Percentiles rank a stretch among this genome's conserved stretches.
phyloP scores from a whole-genome alignment of 2,888 invertebrate genomes.

The Hemistola chrysoprasaria region DNA sequence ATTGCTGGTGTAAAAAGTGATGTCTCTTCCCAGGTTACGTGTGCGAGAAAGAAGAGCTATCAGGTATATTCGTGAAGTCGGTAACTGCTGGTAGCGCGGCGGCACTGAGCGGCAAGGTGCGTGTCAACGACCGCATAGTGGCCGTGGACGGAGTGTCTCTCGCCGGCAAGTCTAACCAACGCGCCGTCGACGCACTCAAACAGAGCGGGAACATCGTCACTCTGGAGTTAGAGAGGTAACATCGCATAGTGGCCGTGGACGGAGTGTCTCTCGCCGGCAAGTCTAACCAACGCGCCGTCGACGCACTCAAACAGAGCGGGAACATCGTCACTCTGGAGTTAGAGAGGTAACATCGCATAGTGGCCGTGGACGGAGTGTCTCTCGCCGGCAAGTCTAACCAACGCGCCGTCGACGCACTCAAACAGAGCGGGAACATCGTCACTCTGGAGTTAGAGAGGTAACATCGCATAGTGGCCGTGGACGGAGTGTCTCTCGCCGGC shows the following conservation, averaged over 20 bases:
- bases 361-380: slow-evolving; percentile 97
- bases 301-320: slow-evolving; percentile 96
- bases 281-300: slow-evolving; percentile 98
- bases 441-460: slow-evolving; percentile 92
- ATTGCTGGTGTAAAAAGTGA: no score
- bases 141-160: slow-evolving; percentile 97
- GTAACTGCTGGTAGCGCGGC: slow-evolving; percentile 98
- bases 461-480: slow-evolving; percentile 91
- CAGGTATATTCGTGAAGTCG: slow-evolving; percentile 99
- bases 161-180: slow-evolving; percentile 97
- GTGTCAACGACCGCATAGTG: slow-evolving; percentile 98
- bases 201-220: slow-evolving; percentile 96
- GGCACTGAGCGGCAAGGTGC: slow-evolving; percentile 94
- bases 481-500: slow-evolving; percentile 96
- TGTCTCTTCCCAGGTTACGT: slow-evolving; percentile 87
- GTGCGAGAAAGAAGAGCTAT: slow-evolving; percentile 98
- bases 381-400: slow-evolving; percentile 98
- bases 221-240: slow-evolving; percentile 90
- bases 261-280: slow-evolving; percentile 96
- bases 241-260: slow-evolving; percentile 93
- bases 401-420: slow-evolving; percentile 97
- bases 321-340: slow-evolving; percentile 93
- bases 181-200: slow-evolving; percentile 97
- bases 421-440: slow-evolving; percentile 96
- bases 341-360: slow-evolving; percentile 86